Conservation (phyloP, 2,888 invertebrate species). For the Cephus sareptanus region DNA sequence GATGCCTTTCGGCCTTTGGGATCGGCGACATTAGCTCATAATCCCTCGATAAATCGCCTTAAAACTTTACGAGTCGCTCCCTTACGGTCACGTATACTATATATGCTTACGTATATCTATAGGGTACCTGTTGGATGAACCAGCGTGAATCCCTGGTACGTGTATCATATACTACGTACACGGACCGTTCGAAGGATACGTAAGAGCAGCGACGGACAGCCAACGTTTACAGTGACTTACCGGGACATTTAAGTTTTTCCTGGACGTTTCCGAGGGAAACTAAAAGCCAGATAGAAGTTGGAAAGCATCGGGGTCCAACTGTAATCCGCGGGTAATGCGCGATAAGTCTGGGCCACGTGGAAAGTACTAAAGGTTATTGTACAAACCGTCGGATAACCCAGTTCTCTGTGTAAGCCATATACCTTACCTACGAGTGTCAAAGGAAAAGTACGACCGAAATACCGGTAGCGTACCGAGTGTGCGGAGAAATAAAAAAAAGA, state of each 20-base stretch:
- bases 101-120: neutral
- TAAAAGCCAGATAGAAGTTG: slow-evolving; percentile 31
- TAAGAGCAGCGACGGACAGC: neutral
- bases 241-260: slow-evolving; percentile 20
- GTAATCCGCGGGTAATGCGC: slow-evolving; percentile 56
- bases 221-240: slow-evolving; percentile 37
- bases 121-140: neutral
- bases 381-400: neutral
- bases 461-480: neutral
- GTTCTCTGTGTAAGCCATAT: neutral
- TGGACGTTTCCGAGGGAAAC: neutral
- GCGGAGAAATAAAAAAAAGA: neutral
- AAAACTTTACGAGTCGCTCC: slow-evolving; percentile 17
- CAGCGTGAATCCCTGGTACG: neutral
- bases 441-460: neutral
- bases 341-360: slow-evolving; percentile 48
- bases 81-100: neutral
- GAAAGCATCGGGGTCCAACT: slow-evolving; percentile 24
- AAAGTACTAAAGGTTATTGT: slow-evolving; percentile 14
- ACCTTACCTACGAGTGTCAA: neutral
- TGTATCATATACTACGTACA: neutral
- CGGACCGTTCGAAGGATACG: neutral
- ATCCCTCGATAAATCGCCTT: slow-evolving; percentile 41
- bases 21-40: slow-evolving; percentile 32
- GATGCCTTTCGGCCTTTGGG: neutral